Evolutionary conservation across 2,888 invertebrate genomes (phyloP).

Genomic region (Lathronympha strigana): DNA sequence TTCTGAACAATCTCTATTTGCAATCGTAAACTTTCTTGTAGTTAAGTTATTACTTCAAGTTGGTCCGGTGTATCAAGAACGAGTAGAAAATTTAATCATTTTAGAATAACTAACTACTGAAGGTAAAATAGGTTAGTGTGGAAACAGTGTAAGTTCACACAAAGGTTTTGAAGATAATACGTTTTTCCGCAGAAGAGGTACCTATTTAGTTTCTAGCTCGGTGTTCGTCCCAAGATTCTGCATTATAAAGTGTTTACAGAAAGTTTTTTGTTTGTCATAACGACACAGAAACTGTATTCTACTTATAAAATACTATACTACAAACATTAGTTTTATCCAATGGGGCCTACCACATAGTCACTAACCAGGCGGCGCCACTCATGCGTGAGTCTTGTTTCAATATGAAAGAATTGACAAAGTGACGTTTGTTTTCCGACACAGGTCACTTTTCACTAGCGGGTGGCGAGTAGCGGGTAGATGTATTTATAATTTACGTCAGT

Average conservation of each 20-base stretch:
- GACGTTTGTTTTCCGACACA: too few relatives aligned
- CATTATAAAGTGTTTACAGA: too few relatives aligned
- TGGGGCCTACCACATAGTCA: too few relatives aligned
- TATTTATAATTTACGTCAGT: too few relatives aligned
- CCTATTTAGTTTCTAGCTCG: background rate
- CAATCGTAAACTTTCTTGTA: conserved; percentile 45
- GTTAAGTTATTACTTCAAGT: conserved; percentile 47
- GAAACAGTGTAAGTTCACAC: background rate
- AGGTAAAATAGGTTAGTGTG: conserved; percentile 47
- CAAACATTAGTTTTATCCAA: too few relatives aligned
- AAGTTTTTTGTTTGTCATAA: too few relatives aligned
- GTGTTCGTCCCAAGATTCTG: background rate
- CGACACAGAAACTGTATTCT: background rate
- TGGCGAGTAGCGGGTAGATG: too few relatives aligned
- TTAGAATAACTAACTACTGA: conserved; percentile 58
- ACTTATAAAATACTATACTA: too few relatives aligned
- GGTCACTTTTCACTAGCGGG: too few relatives aligned
- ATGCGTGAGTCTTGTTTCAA: too few relatives aligned
- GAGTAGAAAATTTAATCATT: conserved; percentile 46
- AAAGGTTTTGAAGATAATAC: background rate
- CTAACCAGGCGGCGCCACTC: too few relatives aligned
- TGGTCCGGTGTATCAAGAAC: conserved; percentile 23
- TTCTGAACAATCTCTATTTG: background rate
- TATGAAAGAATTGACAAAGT: too few relatives aligned
- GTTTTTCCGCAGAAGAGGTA: background rate